Evolutionary conservation across 2,888 invertebrate genomes (phyloP).

Genomic region (Cabera pusaria): DNA sequence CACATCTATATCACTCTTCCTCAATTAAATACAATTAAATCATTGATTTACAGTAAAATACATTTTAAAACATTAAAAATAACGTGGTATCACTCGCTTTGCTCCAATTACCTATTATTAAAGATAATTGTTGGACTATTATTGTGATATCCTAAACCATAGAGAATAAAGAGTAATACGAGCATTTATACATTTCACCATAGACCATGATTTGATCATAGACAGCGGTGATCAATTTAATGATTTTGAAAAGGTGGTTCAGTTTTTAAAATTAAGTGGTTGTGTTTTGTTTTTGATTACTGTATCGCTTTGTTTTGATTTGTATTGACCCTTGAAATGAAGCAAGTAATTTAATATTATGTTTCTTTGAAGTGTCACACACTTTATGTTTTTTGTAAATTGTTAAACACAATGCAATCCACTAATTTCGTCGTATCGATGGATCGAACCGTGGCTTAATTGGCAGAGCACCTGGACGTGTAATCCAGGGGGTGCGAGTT

Average conservation of each 20-base stretch:
- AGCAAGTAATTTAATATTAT: too few relatives aligned
- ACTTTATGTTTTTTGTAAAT: too few relatives aligned
- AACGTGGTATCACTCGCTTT: slow-evolving; percentile 35
- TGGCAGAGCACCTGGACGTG: too few relatives aligned
- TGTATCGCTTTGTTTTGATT: too few relatives aligned
- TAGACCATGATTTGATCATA: slow-evolving; percentile 19
- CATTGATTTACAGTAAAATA: slow-evolving; percentile 32
- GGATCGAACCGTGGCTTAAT: too few relatives aligned
- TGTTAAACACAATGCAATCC: too few relatives aligned
- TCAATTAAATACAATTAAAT: slow-evolving; percentile 43
- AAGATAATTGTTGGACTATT: slow-evolving; percentile 58
- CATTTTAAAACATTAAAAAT: slow-evolving; percentile 39
- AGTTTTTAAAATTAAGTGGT: slow-evolving; percentile 1
- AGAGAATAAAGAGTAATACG: slow-evolving; percentile 34
- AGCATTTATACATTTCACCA: slow-evolving; percentile 12
- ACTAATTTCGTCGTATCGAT: too few relatives aligned
- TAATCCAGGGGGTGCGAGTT: too few relatives aligned
- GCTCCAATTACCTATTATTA: slow-evolving; percentile 62
- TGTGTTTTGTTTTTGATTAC: slow-evolving; percentile 9
- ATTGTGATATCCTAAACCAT: slow-evolving; percentile 62
- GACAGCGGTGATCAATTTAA: slow-evolving; percentile 13
- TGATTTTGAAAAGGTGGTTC: slow-evolving; percentile 7
- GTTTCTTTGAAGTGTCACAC: too few relatives aligned
- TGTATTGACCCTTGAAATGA: too few relatives aligned
- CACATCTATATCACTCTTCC: slow-evolving; percentile 26